Evolutionary conservation across 2,113 vertebrate genomes (phyloP), one percentile per base, ranked within the genome.

Genomic region (Misgurnus mizolepis): DNA sequence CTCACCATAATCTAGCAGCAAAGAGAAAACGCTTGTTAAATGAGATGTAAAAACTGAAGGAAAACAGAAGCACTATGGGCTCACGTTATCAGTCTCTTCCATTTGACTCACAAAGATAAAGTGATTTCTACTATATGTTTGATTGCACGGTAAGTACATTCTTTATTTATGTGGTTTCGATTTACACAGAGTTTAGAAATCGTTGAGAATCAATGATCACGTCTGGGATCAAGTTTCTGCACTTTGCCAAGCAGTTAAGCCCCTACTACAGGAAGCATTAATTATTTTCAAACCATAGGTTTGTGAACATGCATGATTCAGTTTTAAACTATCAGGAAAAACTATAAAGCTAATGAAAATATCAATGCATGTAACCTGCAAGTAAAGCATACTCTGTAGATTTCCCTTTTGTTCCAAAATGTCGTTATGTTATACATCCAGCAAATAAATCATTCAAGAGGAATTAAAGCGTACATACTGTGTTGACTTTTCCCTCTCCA

Each of bases 31-130:
- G 58, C 1, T 66, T 62, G 58, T 43, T 62, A 86, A 82, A 85
- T 67, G 53, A 64, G 82, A 86, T 87, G 73, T n/a, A 58, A 58
- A 58, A 18, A 62, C 65, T 50, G 22, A 12, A 80, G 79, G 86
- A 62, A 79, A 86, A 85, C 67, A 72, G 22, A 22, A 17, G 67
- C 83, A 87, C 81, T 82, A 86, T 85, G 87, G 85, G 85, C 83
- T 83, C 83, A 87, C 88, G 81, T 84, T 83, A 77, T 74, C 2
- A 56, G 15, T 40, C 17, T 55, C 53, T 17, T 40, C 7, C 53
- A 41, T 34, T 58, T 73, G 70, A 73, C 34, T 73, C 39, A 41
- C 53, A 14, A 5, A 11, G 39, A 73, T n/a, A 72, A 3, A 60
- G 39, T 7, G 0, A 73, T 58, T 14, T 73, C 55, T 71, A 34